Evolutionary conservation across 2,888 invertebrate genomes (phyloP).

Genomic region (Drosophila flavopinicola): DNA sequence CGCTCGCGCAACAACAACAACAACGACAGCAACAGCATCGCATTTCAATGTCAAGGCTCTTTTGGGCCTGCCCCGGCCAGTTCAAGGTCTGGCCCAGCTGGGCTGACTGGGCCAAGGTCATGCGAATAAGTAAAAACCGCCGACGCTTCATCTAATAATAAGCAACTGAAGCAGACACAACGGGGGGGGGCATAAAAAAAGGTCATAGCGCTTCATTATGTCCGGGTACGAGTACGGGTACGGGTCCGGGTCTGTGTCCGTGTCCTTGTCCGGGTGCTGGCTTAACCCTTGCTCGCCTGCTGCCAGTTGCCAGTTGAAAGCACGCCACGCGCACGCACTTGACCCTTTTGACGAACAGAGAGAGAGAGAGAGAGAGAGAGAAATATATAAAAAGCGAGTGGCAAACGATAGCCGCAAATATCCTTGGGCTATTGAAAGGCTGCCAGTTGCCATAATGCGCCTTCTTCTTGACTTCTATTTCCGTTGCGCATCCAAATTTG

Average conservation of each 20-base stretch:
- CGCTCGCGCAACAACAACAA: conserved; percentile 10
- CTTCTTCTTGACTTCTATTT: conserved; percentile 29
- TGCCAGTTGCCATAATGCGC: conserved; percentile 5
- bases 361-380: background rate
- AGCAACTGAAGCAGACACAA: conserved; percentile 23
- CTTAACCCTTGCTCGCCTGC: no score
- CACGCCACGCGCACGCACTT: conserved; percentile 75
- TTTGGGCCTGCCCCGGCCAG: conserved; percentile 42
- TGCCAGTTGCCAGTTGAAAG: conserved; percentile 26
- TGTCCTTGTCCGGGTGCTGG: conserved; percentile 10
- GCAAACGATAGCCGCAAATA: conserved; percentile 42
- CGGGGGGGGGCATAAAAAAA: conserved; percentile 38
- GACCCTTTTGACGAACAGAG: conserved; percentile 58
- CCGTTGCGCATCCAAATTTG: conserved; percentile 37
- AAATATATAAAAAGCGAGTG: conserved; percentile 16
- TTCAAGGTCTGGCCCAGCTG: conserved; percentile 55
- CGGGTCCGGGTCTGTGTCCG: conserved; percentile 3
- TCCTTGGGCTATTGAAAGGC: conserved; percentile 64
- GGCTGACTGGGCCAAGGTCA: conserved; percentile 54
- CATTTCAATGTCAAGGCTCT: conserved; percentile 69
- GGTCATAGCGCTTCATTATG: conserved; percentile 72
- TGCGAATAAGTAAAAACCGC: conserved; percentile 8
- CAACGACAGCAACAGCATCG: conserved; percentile 14
- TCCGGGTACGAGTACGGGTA: conserved; percentile 2
- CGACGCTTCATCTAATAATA: conserved; percentile 47